These are phyloP conservation scores for Homarus americanus DNA, from an alignment of 1,140 invertebrate genomes.

Conservation along the genomic window DNA sequence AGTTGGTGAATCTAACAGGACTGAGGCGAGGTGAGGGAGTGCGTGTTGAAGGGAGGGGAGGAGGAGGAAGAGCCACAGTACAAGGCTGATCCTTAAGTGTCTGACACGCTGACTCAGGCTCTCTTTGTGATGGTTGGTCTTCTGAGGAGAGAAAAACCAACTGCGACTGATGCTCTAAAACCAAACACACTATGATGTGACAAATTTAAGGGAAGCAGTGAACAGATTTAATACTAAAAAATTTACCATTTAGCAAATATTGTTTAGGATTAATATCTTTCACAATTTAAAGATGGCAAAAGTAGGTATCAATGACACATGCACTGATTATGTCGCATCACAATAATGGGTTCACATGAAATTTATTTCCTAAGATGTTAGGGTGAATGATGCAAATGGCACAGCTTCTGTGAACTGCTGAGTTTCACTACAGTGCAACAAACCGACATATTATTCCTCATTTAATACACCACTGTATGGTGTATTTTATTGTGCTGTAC, in stretches of 20 bases:
- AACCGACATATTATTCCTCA: no score
- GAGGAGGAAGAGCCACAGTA: conserved; percentile 58
- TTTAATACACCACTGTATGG: no score
- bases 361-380: no score
- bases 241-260: no score
- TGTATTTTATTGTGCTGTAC: no score
- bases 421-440: no score
- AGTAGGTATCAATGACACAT: no score
- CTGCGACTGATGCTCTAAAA: background rate
- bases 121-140: background rate
- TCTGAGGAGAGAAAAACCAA: conserved; percentile 14
- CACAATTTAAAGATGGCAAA: no score
- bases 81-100: background rate
- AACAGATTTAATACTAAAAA: background rate
- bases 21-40: conserved; percentile 64
- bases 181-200: background rate
- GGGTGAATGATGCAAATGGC: no score
- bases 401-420: no score
- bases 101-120: background rate
- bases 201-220: background rate
- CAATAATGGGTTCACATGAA: no score
- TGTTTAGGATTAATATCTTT: background rate
- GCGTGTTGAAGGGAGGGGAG: conserved; percentile 58
- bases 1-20: conserved; percentile 53
- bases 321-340: no score